Conservation (phyloP, 2,888 invertebrate species). For the Eristalis pertinax region DNA sequence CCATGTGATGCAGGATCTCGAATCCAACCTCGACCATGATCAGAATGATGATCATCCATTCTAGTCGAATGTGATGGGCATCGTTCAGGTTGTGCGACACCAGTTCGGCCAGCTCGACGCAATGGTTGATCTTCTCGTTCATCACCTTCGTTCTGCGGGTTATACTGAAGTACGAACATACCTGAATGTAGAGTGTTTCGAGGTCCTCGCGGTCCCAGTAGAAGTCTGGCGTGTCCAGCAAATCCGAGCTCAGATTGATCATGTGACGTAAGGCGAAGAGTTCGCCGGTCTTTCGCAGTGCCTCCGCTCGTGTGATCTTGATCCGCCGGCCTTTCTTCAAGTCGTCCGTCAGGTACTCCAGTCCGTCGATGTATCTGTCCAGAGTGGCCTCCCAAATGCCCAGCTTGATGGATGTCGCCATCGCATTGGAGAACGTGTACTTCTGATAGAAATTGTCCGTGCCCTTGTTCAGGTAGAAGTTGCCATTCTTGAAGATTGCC, state of each 20-base stretch:
- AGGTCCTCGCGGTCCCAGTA: conserved; percentile 98
- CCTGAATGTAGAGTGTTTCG: conserved; percentile 91
- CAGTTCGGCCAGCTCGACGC: conserved; percentile 94
- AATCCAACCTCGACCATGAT: conserved; percentile 97
- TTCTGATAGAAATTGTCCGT: conserved; percentile 88
- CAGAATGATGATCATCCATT: conserved; percentile 98
- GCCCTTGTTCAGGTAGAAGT: conserved; percentile 79
- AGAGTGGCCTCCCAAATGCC: conserved; percentile 96
- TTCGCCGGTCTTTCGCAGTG: conserved; percentile 91
- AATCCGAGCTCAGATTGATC: conserved; percentile 95
- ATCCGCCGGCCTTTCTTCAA: conserved; percentile 89
- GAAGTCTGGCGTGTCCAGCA: conserved; percentile 97
- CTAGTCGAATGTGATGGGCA: conserved; percentile 94
- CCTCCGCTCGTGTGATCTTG: conserved; percentile 83
- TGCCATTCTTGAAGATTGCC: conserved; percentile 79
- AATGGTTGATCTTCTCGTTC: conserved; percentile 97
- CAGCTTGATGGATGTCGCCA: conserved; percentile 95
- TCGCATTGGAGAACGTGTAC: conserved; percentile 96
- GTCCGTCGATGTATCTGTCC: conserved; percentile 91
- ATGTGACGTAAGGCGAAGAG: conserved; percentile 93
- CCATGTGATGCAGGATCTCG: conserved; percentile 89
- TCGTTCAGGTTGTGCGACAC: conserved; percentile 95
- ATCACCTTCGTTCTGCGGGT: conserved; percentile 94
- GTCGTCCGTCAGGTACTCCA: conserved; percentile 90
- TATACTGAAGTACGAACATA: conserved; percentile 92